A percentile compares a stretch with the other conserved stretches of the same genome.
These are phyloP conservation scores for Perca flavescens DNA, from an alignment of 2,113 vertebrate species.

Conservation along the genomic window DNA sequence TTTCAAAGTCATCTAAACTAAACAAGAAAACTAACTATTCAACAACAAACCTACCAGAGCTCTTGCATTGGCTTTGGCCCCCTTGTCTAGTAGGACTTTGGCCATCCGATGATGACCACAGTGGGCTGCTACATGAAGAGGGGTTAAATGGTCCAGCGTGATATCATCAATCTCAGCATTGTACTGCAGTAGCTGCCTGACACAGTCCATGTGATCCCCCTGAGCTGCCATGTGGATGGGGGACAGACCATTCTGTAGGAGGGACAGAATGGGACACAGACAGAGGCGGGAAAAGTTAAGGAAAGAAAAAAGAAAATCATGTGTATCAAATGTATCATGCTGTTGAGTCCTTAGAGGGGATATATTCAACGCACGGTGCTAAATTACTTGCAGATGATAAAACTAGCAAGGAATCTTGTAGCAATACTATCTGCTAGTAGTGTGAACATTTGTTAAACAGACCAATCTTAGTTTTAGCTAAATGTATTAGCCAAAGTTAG, in stretches of 20 bases:
- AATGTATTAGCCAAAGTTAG: background rate
- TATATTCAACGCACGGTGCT: background rate
- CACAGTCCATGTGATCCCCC: slow-evolving; percentile 97
- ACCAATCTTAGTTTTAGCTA: background rate
- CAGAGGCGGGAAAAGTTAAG: background rate
- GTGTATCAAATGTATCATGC: background rate
- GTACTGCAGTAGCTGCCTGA: slow-evolving; percentile 94
- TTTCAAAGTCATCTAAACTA: background rate
- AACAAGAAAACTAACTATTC: background rate
- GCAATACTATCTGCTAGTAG: slow-evolving; percentile 13
- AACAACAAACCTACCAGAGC: slow-evolving; percentile 84
- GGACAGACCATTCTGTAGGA: slow-evolving; percentile 91
- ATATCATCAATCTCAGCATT: slow-evolving; percentile 96
- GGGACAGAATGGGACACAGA: background rate
- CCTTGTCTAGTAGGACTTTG: slow-evolving; percentile 96
- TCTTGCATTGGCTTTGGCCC: slow-evolving; percentile 95
- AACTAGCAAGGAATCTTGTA: background rate
- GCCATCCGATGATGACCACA: slow-evolving; percentile 96
- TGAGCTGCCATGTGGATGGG: slow-evolving; percentile 99
- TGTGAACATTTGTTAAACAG: background rate
- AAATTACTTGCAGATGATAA: slow-evolving; percentile 12
- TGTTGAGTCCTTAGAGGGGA: slow-evolving; percentile 5
- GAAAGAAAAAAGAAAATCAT: background rate
- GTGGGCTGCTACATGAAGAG: slow-evolving; percentile 96
- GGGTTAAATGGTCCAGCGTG: slow-evolving; percentile 96